Evolutionary conservation across 2,888 invertebrate species (phyloP), one percentile per base, ranked within the genome.

Genomic region (Aquatica leii): DNA sequence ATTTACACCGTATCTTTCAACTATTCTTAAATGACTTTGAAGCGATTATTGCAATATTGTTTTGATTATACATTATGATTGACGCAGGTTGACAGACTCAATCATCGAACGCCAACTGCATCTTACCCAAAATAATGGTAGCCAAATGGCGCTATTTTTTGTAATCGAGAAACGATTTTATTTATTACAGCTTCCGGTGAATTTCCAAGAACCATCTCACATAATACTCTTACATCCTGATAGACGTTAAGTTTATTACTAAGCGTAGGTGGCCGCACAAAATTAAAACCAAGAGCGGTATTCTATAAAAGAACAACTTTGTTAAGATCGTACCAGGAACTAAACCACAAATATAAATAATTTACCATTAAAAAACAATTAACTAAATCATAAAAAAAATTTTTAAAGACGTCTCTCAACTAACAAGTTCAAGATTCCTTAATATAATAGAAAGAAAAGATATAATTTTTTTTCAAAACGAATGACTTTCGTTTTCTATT

Each of bases 1-100:
- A 74, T 74, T 74, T 72, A 67, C 68, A 68, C 63, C 59, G 50
- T 60, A 61, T 65, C 68, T 67, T 64, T 53, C 31, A 63, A 64
- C 68, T 62, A 65, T 67, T 66, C 69, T 64, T 65, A 62, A 55
- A 63, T 60, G 54, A 52, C 52, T 24, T 59, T 64, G 60, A 52
- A 57, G 62, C 62, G 63, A 70, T 70, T 70, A 69, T 68, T 62
- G 65, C 69, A 46, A 67, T 62, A 67, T 66, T 65, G 64, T 66
- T 62, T 66, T 65, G 62, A 24, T 56, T 63, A 34, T 49, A 11
- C 12, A 12, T 24, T 18, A 8, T 59, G 59, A 56, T 55, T 61
- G 56, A 53, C 52, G 24, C 41, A 8, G 37, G 37, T 48, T 57
- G 40, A 57, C 57, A 49, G 21, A 49, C 24, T 24, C 6, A 6